These are phyloP conservation scores for Lasioglossum vierecki DNA, from an alignment of 2,888 invertebrate species.

Conservation along the genomic window DNA sequence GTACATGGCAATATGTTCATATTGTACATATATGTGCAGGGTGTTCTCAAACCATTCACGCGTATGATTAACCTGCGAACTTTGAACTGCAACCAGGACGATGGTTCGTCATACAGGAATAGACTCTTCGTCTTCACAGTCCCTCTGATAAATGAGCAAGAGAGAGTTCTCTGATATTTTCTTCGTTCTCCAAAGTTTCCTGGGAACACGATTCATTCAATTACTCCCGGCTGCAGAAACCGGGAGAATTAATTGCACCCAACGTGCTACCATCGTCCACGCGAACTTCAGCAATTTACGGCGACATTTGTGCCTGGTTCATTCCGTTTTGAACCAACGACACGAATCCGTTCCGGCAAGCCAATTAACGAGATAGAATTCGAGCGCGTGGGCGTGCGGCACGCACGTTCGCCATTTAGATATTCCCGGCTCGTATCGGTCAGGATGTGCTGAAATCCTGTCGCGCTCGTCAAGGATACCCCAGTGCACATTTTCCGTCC, in stretches of 20 bases:
- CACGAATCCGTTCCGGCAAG: conserved; percentile 37
- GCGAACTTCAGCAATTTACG: conserved; percentile 7
- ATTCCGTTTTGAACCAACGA: conserved; percentile 22
- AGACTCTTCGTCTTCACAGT: too few relatives aligned
- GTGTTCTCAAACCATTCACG: not conserved
- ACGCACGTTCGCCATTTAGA: conserved; percentile 56
- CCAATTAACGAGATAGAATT: conserved; percentile 65
- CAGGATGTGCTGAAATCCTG: conserved; percentile 55
- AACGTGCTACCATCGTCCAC: not conserved
- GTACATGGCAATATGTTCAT: not conserved
- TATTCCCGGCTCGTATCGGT: conserved; percentile 56
- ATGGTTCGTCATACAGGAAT: not conserved
- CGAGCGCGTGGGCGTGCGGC: conserved; percentile 60
- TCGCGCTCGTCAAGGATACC: not conserved
- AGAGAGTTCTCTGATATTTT: not conserved
- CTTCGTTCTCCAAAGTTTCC: not conserved
- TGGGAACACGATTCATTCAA: not conserved
- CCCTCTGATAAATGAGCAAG: not conserved
- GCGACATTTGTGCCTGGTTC: not conserved
- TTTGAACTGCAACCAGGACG: not conserved
- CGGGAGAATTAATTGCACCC: not conserved
- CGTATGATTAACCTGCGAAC: not conserved
- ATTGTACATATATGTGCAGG: not conserved
- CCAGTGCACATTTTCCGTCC: not conserved
- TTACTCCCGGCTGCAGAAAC: not conserved